Base-by-base conservation (phyloP, 2,113 vertebrate species). In the Triplophysa tibetana region DNA sequence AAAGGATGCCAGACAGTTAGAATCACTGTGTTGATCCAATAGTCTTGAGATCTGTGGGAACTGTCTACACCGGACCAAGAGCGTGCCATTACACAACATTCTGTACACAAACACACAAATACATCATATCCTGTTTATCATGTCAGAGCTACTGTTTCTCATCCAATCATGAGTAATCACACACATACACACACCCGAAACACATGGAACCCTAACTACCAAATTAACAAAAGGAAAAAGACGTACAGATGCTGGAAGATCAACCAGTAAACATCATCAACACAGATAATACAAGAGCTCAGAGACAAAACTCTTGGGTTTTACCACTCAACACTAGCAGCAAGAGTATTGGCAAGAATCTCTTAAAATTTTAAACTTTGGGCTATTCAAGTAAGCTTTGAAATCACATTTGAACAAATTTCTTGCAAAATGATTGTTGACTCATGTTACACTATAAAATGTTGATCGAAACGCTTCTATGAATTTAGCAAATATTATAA, bases 281-380 rank as follows among this genome's bases (percentile, higher is more conserved):
- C 23, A 50, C 16, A 38, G 68, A 70, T 60, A 64, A 77, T 74
- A 80, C 73, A 68, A 81, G 69, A 82, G 67, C 65, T 58, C 48
- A 66, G 56, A 84, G 58, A 60, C 70, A 65, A 26, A 68, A 61
- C 63, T 12, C 16, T n/a, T 70, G 74, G 67, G 60, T 77, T 85
- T 70, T 75, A 75, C 23, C 60, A 50, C 85, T 85, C 82, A 41
- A 78, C 84, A 77, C 65, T 75, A 87, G 85, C 78, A 81, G 84
- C 75, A 21, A 56, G 33, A 69, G 54, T 48, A 79, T 60, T 50
- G 48, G 48, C 6, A n/a, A 56, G 52, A 56, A 17, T n/a, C 2
- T 76, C 61, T n/a, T 45, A 26, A 33, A n/a, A 33, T 11, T 14
- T 19, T 50, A 13, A 56, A 14, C 17, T 19, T n/a, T 70, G 58